A percentile compares a stretch with the other conserved stretches of the same genome.
phyloP scores from a whole-genome alignment of 2,888 invertebrate genomes.

The Platycnemis pennipes region DNA sequence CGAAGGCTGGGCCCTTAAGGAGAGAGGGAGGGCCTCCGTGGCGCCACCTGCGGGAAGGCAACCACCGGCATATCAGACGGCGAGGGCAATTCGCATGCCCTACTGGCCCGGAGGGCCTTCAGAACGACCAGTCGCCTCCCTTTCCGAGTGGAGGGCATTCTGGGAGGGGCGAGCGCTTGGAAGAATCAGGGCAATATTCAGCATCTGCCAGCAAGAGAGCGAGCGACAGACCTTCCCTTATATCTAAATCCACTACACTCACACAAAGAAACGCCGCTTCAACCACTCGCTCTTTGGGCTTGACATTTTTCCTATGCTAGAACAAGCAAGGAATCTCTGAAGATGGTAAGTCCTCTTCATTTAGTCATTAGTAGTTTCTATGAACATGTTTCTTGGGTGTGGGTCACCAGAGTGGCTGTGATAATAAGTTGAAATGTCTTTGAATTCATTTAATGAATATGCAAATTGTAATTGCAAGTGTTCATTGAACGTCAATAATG shows the following conservation, averaged over 20 bases:
- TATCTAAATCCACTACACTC: background rate
- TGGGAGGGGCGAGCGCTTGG: background rate
- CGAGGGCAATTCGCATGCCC: background rate
- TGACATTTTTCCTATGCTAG: too few relatives aligned
- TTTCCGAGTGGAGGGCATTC: background rate
- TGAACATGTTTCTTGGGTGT: too few relatives aligned
- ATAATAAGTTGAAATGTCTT: too few relatives aligned
- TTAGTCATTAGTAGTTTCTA: too few relatives aligned
- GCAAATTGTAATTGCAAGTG: too few relatives aligned
- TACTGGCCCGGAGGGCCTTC: background rate
- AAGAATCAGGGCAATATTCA: slow-evolving; percentile 8
- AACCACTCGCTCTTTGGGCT: too few relatives aligned
- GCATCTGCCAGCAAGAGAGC: background rate
- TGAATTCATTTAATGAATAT: too few relatives aligned
- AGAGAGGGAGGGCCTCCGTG: background rate
- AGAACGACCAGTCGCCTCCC: background rate
- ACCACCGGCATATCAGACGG: background rate
- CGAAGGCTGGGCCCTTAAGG: background rate
- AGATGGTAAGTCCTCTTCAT: too few relatives aligned
- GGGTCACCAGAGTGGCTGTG: too few relatives aligned
- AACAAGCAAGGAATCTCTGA: too few relatives aligned
- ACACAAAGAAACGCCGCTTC: background rate
- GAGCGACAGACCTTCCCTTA: background rate
- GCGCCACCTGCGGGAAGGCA: background rate
- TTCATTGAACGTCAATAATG: too few relatives aligned